Base-by-base conservation (phyloP, 2,888 invertebrate species). In the Peribatodes rhomboidaria region DNA sequence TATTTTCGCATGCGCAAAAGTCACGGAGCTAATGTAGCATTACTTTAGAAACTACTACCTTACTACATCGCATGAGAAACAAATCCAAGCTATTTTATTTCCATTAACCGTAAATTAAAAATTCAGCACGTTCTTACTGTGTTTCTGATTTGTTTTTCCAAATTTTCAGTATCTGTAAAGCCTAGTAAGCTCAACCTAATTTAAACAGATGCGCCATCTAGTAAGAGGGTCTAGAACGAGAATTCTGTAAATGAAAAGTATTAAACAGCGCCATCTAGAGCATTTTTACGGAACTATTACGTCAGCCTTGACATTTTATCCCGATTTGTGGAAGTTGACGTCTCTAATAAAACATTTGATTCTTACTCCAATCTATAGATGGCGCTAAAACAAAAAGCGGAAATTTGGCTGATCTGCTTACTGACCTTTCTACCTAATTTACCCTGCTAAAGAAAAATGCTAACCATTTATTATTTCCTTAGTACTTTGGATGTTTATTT, bases 1-100 rank as follows among this genome's bases (percentile, higher is more conserved):
- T 77, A 27, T 66, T 77, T 75, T 57, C 76, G 74, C 81, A 61
- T 76, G 77, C 78, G 77, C 67, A 71, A 13, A 53, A 44, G n/a
- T 31, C 9, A 10, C 8, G 1, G 31, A 4, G 8, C 9, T 14
- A 8, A 13, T 7, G 14, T 14, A 16, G 7, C 16, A n/a, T 16
- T 41, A 18, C 18, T 10, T 10, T 22, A 13, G 1, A n/a, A 2
- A n/a, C 46, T 11, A 42, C 11, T 11, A 20, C 10, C 11, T 11
- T 0, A 42, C 42, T 42, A 39, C 0, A n/a, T 37, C n/a, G 37
- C 13, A 37, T 37, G 6, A 37, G n/a, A 37, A 37, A n/a, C n/a
- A 13, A 6, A n/a, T 2, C 37, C n/a, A n/a, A 4, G 27, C 27
- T 27, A 27, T 27, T 27, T 6, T 4, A 27, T 27, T 4, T 4